These are phyloP conservation scores for Enteromius trimaculatus DNA, from an alignment of 2,797 vertebrate species.

Conservation along the genomic window DNA sequence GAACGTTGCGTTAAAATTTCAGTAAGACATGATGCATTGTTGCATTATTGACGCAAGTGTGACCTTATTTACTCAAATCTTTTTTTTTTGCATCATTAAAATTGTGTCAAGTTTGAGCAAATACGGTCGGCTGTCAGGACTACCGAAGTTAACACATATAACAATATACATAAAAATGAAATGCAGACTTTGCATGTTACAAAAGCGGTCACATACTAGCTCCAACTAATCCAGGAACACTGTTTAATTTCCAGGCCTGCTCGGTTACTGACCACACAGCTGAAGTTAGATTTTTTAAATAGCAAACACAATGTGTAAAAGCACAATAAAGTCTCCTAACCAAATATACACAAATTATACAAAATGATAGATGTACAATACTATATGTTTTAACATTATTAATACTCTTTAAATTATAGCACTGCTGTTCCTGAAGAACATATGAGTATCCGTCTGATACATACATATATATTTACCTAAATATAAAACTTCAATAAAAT, in stretches of 20 bases:
- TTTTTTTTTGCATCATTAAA: neutral
- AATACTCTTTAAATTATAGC: conserved; percentile 74
- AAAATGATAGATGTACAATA: conserved; percentile 72
- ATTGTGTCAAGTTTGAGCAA: conserved; percentile 12
- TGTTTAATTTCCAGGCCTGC: neutral
- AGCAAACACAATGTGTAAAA: conserved; percentile 64
- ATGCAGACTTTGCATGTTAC: neutral
- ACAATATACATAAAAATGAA: conserved; percentile 6
- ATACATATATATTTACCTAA: conserved; percentile 69
- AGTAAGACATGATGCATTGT: neutral
- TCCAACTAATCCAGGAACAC: neutral
- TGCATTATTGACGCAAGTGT: neutral
- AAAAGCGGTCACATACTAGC: conserved; percentile 2
- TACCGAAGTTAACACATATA: neutral
- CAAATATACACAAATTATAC: conserved; percentile 70
- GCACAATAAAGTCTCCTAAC: conserved; percentile 59
- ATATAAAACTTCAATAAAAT: conserved; percentile 72
- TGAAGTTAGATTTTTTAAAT: conserved; percentile 54
- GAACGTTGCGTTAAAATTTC: neutral
- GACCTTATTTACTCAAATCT: conserved; percentile 21
- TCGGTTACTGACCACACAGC: conserved; percentile 46
- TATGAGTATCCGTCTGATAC: conserved; percentile 60
- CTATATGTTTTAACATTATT: conserved; percentile 75
- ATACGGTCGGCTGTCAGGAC: conserved; percentile 5
- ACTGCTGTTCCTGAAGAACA: conserved; percentile 66